Base-by-base conservation (phyloP, 2,797 vertebrate genomes). In the Semotilus atromaculatus region DNA sequence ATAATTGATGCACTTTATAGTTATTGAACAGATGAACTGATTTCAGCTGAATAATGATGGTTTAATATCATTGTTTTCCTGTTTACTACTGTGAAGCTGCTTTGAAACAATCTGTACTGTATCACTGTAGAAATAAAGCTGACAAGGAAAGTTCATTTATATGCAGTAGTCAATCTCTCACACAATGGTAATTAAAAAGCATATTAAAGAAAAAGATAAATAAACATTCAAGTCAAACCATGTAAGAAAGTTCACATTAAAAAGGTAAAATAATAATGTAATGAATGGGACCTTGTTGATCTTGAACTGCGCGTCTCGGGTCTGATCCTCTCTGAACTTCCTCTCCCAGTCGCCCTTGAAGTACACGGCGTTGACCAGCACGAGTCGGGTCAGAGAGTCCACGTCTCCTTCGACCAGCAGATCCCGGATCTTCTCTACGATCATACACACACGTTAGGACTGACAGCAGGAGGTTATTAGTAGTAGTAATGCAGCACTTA, bases 341-440 rank as follows among this genome's bases (percentile, higher is more conserved):
- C 86, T 91, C 75, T 93, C 82, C 95, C 95, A 95, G 80, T 72
- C 90, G 21, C 93, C 93, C 89, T 95, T 95, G 66, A 95, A 95
- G 89, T 95, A 95, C 86, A 95, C 88, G 66, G 94, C 95, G 19
- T 94, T 95, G 51, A 95, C 92, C 88, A 96, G 88, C 80, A 95
- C 94, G 62, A 96, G 89, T 66, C 82, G 89, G 55, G 92, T 94
- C 79, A 87, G 0, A 0, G 0, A 0, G 18, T 89, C 53, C 78
- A 95, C 0, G 3, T 73, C 10, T 10, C 29, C 91, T 21, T 80
- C 0, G 0, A 0, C 7, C 85, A 95, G 86, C 85, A 95, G 14
- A 29, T 94, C 68, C 89, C 92, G 91, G 87, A 95, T 94, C 91
- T 95, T 94, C 64, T 84, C 95, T 95, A 53, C 29, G 10, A 11